Conservation (phyloP, 2,113 vertebrate genomes). For the Epinephelus fuscoguttatus region DNA sequence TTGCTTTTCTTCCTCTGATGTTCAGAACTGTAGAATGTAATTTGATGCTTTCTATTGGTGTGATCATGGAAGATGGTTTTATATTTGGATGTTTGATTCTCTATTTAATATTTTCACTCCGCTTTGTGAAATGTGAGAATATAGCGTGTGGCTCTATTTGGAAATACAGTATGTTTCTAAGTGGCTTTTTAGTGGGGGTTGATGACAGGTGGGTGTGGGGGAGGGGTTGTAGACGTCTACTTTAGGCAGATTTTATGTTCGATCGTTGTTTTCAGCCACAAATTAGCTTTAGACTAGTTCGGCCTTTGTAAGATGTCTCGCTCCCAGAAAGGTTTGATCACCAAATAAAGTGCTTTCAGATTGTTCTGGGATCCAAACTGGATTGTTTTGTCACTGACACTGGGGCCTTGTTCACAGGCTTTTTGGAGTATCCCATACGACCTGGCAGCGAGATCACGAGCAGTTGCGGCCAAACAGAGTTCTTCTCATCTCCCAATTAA, state of each 20-base stretch:
- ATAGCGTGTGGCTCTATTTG: conserved; percentile 87
- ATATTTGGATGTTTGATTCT: conserved; percentile 89
- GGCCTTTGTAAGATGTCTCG: background rate
- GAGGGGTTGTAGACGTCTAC: background rate
- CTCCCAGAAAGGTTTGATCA: conserved; percentile 5
- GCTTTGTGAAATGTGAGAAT: conserved; percentile 91
- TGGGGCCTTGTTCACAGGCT: conserved; percentile 43
- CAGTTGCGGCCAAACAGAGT: conserved; percentile 22
- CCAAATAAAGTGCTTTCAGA: conserved; percentile 4
- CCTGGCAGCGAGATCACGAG: conserved; percentile 4
- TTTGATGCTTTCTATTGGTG: conserved; percentile 89
- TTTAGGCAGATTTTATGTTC: conserved; percentile 23
- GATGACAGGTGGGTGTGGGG: background rate
- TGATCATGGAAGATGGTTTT: conserved; percentile 86
- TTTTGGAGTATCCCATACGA: conserved; percentile 42
- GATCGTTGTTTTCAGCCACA: background rate
- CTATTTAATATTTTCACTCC: conserved; percentile 90
- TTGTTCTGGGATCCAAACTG: background rate
- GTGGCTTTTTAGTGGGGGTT: conserved; percentile 67
- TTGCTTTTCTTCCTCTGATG: conserved; percentile 81
- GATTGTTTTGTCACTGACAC: conserved; percentile 34
- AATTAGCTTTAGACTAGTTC: conserved; percentile 12
- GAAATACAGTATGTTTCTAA: conserved; percentile 81
- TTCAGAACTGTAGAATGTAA: conserved; percentile 94
- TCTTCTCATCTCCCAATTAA: conserved; percentile 55